These are phyloP conservation scores for Mythimna loreyi DNA, from an alignment of 2,888 invertebrate genomes.

Conservation along the genomic window DNA sequence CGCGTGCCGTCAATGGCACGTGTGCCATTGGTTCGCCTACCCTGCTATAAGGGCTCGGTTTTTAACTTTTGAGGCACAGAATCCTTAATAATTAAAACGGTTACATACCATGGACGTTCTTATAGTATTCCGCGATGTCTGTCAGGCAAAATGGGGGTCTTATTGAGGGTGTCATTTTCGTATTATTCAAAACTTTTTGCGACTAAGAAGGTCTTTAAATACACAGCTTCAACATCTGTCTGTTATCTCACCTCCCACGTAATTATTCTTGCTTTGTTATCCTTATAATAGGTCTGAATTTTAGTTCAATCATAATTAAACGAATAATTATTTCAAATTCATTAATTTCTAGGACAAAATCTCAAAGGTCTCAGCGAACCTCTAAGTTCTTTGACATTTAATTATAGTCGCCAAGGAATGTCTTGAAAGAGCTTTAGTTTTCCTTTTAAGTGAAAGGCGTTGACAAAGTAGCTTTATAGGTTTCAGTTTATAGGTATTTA, in stretches of 20 bases:
- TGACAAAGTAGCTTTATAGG: not conserved
- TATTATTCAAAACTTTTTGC: too few relatives aligned
- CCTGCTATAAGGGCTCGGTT: too few relatives aligned
- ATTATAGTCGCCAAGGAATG: slow-evolving; percentile 16
- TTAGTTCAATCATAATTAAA: not conserved
- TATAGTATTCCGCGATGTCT: too few relatives aligned
- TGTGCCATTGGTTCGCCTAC: too few relatives aligned
- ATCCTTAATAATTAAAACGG: too few relatives aligned
- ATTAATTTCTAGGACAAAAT: not conserved
- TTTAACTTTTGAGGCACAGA: too few relatives aligned
- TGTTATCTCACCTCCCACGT: not conserved
- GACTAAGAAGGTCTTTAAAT: not conserved
- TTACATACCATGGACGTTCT: too few relatives aligned
- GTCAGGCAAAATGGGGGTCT: too few relatives aligned
- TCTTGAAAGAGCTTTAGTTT: slow-evolving; percentile 17
- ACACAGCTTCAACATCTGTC: not conserved
- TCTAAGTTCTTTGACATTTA: slow-evolving; percentile 19
- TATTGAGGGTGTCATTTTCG: too few relatives aligned
- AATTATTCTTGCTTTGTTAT: slow-evolving; percentile 3
- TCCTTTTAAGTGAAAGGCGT: slow-evolving; percentile 5
- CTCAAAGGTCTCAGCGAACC: slow-evolving; percentile 6
- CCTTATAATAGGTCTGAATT: slow-evolving; percentile 1
- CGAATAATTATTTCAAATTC: not conserved
- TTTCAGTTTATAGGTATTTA: not conserved
- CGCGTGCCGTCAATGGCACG: too few relatives aligned